phyloP scores from a whole-genome alignment of 2,888 invertebrate species.

The Scaptomyza tumidula region DNA sequence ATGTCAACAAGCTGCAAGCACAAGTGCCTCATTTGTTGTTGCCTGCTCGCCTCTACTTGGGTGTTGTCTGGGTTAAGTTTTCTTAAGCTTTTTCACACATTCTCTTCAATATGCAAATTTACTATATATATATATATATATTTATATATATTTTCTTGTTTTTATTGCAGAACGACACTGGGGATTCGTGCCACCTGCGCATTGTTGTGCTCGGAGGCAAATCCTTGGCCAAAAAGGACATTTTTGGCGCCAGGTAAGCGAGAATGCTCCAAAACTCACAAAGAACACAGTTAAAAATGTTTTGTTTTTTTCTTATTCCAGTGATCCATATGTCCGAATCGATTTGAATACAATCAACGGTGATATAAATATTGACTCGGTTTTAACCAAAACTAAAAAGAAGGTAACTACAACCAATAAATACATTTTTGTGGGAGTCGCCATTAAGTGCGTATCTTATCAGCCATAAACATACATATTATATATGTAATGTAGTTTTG shows the following conservation, averaged over 20 bases:
- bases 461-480: conserved; percentile 16
- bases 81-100: conserved; percentile 2
- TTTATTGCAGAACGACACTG: conserved; percentile 89
- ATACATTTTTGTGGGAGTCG: background rate
- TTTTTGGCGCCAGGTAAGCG: conserved; percentile 97
- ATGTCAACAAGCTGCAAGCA: conserved; percentile 21
- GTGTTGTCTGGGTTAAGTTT: background rate
- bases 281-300: background rate
- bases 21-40: conserved; percentile 55
- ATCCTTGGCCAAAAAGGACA: conserved; percentile 98
- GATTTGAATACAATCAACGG: conserved; percentile 94
- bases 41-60: background rate
- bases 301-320: conserved; percentile 83
- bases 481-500: background rate
- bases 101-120: conserved; percentile 18
- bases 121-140: background rate
- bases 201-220: conserved; percentile 94
- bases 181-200: conserved; percentile 91
- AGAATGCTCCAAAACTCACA: background rate
- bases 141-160: conserved; percentile 29
- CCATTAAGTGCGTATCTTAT: conserved; percentile 57
- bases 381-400: conserved; percentile 98
- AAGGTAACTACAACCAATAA: conserved; percentile 87
- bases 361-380: conserved; percentile 95
- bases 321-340: conserved; percentile 98